These are phyloP conservation scores for Riparia riparia DNA, from an alignment of 2,113 vertebrate genomes.

Conservation along the genomic window DNA sequence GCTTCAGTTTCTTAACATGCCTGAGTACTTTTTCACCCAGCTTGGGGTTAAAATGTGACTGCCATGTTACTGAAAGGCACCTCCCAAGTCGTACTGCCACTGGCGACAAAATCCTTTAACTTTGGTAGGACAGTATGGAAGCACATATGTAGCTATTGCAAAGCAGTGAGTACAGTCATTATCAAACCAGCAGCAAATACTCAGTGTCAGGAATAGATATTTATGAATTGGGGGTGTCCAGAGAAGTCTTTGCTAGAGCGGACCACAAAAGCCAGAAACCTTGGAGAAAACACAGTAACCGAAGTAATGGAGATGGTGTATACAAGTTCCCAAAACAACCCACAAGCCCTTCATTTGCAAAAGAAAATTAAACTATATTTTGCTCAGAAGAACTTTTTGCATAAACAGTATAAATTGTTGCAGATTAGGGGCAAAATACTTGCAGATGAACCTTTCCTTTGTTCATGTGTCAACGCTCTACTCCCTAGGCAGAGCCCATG, in stretches of 20 bases:
- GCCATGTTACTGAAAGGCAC: background rate
- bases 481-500: background rate
- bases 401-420: background rate
- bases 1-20: background rate
- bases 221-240: background rate
- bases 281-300: background rate
- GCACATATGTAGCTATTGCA: background rate
- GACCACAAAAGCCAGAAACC: background rate
- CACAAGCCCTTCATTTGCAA: background rate
- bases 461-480: background rate
- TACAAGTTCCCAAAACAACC: background rate
- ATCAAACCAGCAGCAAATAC: background rate
- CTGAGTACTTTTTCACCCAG: fast-evolving
- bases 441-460: background rate
- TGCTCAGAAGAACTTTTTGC: background rate
- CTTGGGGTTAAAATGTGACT: background rate
- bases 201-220: background rate
- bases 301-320: background rate
- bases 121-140: background rate
- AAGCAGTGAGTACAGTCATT: background rate
- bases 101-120: background rate
- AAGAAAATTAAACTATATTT: background rate
- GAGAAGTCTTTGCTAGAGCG: background rate
- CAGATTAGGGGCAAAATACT: background rate
- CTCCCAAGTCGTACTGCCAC: background rate